A percentile compares a stretch with the other conserved stretches of the same genome.
Conservation (phyloP, 2,113 vertebrate species). For the Spheniscus mendiculus region DNA sequence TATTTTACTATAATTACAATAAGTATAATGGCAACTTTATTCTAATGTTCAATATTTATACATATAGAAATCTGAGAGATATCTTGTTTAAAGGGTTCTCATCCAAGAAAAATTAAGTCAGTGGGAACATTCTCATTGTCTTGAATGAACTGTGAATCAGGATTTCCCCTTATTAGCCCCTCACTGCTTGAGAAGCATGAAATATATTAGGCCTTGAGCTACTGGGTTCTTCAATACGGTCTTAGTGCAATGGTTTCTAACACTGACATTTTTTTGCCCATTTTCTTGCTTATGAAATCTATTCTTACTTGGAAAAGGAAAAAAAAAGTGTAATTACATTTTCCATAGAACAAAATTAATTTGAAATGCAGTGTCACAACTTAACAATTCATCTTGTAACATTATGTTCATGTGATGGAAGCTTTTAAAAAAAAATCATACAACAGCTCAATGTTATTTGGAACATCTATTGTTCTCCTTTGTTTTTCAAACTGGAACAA, state of each 20-base stretch:
- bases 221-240: neutral
- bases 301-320: neutral
- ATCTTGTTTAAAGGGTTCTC: neutral
- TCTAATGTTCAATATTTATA: neutral
- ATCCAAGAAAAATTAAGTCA: neutral
- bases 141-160: neutral
- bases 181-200: neutral
- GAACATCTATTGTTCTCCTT: neutral
- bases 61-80: neutral
- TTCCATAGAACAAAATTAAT: neutral
- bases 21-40: neutral
- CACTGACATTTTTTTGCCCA: neutral
- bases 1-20: neutral
- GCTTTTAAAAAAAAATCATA: neutral
- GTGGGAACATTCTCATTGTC: neutral
- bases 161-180: neutral
- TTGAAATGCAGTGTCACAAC: neutral
- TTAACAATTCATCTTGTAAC: neutral
- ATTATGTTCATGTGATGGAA: neutral
- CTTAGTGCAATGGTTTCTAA: neutral
- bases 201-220: neutral
- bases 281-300: neutral
- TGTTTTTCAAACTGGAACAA: neutral
- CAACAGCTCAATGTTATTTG: neutral
- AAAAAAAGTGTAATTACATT: neutral